A percentile compares a stretch with the other conserved stretches of the same genome.
phyloP scores from a whole-genome alignment of 2,113 vertebrate genomes.

The Mormoops blainvillei region DNA sequence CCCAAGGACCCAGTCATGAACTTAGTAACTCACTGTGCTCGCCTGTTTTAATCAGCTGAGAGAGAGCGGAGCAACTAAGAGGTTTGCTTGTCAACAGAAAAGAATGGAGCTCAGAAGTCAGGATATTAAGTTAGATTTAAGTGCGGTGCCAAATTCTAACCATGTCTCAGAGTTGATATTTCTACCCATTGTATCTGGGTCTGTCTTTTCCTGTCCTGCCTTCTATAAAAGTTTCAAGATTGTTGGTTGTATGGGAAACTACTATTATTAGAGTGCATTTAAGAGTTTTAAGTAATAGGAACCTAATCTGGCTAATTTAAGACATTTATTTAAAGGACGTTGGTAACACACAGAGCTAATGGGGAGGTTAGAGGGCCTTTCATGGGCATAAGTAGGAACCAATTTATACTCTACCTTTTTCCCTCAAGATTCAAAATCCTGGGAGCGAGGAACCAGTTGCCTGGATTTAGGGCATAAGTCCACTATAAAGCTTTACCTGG shows the following conservation, averaged over 20 bases:
- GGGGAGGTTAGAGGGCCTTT: background rate
- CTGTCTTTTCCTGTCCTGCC: background rate
- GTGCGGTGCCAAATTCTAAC: background rate
- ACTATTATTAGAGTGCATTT: background rate
- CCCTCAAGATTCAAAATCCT: background rate
- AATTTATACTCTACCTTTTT: background rate
- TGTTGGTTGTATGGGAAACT: background rate
- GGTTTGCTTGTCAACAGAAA: background rate
- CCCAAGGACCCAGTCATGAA: background rate
- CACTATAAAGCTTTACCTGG: background rate
- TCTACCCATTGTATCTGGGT: background rate
- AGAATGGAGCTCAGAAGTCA: background rate
- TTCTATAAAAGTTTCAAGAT: background rate
- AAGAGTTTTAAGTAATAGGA: background rate
- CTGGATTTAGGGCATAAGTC: background rate
- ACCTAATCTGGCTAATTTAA: background rate
- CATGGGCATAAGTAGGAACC: background rate
- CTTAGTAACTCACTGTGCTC: background rate
- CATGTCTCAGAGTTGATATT: background rate
- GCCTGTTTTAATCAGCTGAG: background rate
- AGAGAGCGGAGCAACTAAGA: background rate
- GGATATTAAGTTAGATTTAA: background rate
- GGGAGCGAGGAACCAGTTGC: background rate
- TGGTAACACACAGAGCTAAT: background rate
- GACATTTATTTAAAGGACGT: background rate